Percentiles rank a stretch among this genome's conserved stretches.
phyloP scores from a whole-genome alignment of 2,113 vertebrate species.

The Pardalotus punctatus region DNA sequence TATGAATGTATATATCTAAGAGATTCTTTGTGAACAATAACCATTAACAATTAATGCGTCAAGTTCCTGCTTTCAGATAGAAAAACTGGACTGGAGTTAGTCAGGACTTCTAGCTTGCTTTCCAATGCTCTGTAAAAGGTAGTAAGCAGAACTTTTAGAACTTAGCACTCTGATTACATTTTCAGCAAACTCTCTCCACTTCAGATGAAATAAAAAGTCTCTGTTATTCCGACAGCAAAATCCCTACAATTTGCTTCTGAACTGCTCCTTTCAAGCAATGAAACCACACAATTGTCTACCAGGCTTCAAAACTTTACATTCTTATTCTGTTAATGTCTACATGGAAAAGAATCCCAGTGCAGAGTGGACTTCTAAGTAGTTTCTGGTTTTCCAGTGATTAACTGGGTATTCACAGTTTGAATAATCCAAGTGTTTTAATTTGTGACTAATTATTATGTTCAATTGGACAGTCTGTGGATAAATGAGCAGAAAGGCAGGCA shows the following conservation, averaged over 20 bases:
- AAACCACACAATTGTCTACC: background rate
- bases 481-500: background rate
- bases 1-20: accelerated
- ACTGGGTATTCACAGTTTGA: background rate
- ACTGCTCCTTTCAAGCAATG: background rate
- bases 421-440: background rate
- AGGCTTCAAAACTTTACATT: background rate
- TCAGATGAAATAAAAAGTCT: background rate
- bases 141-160: background rate
- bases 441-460: background rate
- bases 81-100: background rate
- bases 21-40: background rate
- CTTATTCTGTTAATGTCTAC: background rate
- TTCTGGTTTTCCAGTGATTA: background rate
- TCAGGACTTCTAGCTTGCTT: background rate
- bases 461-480: background rate
- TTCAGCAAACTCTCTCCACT: background rate
- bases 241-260: background rate
- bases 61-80: accelerated
- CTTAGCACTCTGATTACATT: background rate
- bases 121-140: too few relatives aligned
- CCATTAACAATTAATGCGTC: background rate
- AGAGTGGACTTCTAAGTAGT: background rate
- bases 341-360: background rate
- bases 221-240: background rate